These are phyloP conservation scores for Sialia sialis DNA, from an alignment of 2,113 vertebrate genomes.

Conservation along the genomic window DNA sequence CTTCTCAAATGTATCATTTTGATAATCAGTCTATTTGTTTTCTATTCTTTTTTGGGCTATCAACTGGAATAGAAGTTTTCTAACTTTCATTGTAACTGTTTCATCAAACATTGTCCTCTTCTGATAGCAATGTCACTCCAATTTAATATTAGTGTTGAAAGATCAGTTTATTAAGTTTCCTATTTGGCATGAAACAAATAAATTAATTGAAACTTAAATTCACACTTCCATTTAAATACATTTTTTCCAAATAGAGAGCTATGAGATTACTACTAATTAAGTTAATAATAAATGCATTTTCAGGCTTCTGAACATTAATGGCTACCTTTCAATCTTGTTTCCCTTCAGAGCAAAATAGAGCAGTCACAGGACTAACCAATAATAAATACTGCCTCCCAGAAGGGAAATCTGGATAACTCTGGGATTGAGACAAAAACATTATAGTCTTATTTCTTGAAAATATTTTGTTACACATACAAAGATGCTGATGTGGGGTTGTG, in stretches of 20 bases:
- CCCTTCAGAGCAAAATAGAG: background rate
- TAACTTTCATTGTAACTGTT: background rate
- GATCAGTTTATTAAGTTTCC: background rate
- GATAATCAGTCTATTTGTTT: background rate
- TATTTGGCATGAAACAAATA: background rate
- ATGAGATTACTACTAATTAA: background rate
- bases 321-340: background rate
- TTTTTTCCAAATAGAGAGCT: background rate
- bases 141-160: background rate
- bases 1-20: background rate
- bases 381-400: background rate
- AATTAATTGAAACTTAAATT: background rate
- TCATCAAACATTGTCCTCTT: background rate
- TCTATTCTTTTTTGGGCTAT: background rate
- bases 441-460: background rate
- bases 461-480: accelerated
- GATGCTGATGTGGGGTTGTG: background rate
- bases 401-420: background rate
- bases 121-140: background rate
- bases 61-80: background rate
- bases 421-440: background rate
- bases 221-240: background rate
- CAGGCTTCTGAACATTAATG: background rate
- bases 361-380: background rate
- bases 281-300: background rate